Evolutionary conservation across 1,140 invertebrate species (phyloP), one percentile per base, ranked within the genome.

Genomic region (Musca vetustissima): DNA sequence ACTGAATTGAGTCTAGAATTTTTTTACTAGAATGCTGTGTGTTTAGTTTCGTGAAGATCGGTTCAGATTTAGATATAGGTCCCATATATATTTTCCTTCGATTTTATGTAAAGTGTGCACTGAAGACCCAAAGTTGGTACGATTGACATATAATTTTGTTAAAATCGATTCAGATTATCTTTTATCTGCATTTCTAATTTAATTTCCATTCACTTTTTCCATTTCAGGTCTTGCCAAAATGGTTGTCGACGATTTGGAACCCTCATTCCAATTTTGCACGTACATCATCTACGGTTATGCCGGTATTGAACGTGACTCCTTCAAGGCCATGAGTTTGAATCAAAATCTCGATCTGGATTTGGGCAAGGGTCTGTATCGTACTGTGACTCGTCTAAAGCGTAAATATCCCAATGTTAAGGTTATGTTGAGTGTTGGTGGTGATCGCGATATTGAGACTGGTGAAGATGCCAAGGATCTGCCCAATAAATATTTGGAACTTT

Each of bases 251-350:
- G 91, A 95, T 73, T 79, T 95, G 68, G 89, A 91, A 69, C 87
- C 89, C 6, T 90, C 90, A 0, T 80, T 93, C 9, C 85, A 89
- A 19, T 89, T 92, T 77, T 97, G 94, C 83, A 92, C 92, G 0
- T 93, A 96, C 83, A 79, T 96, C 59, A 86, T 96, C 53, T 96
- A 96, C 74, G 93, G 93, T 67, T 97, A 91, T 79, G 92, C 93
- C 28, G 92, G 80, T 50, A 87, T 97, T 25, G 89, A 92, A 73
- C 84, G 88, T 13, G 87, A 89, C 4, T 90, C 85, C 21, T 87
- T 88, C 80, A 91, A 92, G 78, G 84, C 91, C 32, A 81, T 88
- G 15, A 87, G 91, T 1, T 81, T 92, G 32, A 89, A 93, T 75
- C 88, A 89, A 69, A 86, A 87, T 73, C 79, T 92, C 36, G 92